Evolutionary conservation across 1,140 invertebrate species (phyloP).

Genomic region (Drosophila pachea): DNA sequence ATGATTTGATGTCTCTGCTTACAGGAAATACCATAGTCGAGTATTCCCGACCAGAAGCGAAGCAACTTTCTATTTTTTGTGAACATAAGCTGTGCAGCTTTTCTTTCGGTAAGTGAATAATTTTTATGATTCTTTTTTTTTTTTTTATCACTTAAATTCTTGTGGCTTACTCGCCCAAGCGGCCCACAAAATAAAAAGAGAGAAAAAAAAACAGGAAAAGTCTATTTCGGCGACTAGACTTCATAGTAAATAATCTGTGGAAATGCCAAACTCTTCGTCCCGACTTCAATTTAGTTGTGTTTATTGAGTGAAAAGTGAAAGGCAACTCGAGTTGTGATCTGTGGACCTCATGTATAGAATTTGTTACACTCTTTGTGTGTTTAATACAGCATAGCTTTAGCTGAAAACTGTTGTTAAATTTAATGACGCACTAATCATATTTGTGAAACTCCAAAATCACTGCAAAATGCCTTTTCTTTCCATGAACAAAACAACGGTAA

Average conservation of each 20-base stretch:
- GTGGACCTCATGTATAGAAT: constrained; percentile 46
- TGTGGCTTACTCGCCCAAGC: neutral
- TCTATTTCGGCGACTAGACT: constrained; percentile 1
- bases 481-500: constrained; percentile 9
- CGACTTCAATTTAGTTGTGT: constrained; percentile 51
- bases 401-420: constrained; percentile 32
- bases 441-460: constrained; percentile 25
- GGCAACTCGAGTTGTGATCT: constrained; percentile 41
- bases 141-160: constrained; percentile 8
- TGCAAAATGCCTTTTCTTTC: constrained; percentile 22
- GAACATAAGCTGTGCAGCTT: neutral
- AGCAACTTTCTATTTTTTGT: constrained; percentile 5
- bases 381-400: constrained; percentile 52
- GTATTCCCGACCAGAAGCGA: neutral
- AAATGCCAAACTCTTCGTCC: constrained; percentile 40
- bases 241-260: constrained; percentile 48
- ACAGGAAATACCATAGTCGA: neutral
- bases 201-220: constrained; percentile 24
- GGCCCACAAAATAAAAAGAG: constrained; percentile 2
- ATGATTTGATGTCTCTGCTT: neutral
- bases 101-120: constrained; percentile 4
- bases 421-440: constrained; percentile 44
- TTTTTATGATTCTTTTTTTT: neutral
- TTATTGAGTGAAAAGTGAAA: constrained; percentile 69
- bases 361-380: constrained; percentile 71